phyloP scores from a whole-genome alignment of 1,140 invertebrate genomes.

The Macrostomum lignano region DNA sequence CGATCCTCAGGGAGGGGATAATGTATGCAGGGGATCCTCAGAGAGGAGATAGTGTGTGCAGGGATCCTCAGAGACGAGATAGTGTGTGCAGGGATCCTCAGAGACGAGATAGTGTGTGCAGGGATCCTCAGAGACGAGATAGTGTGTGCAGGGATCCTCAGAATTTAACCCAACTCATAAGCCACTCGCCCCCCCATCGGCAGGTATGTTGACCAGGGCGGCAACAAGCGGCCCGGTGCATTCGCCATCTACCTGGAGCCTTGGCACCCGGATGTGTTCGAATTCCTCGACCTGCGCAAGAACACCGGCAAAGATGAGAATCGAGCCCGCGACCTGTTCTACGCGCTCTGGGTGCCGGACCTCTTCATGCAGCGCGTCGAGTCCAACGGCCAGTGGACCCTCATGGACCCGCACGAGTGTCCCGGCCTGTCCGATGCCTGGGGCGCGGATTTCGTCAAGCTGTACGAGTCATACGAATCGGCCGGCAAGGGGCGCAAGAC shows the following conservation, averaged over 20 bases:
- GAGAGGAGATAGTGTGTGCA: no score
- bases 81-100: no score
- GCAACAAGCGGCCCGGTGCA: slow-evolving; percentile 41
- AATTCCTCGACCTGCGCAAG: slow-evolving; percentile 69
- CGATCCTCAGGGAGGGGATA: no score
- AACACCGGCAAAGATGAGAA: slow-evolving; percentile 70
- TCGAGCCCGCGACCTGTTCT: slow-evolving; percentile 78
- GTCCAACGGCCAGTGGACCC: slow-evolving; percentile 52
- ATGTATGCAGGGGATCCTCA: no score
- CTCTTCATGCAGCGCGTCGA: slow-evolving; percentile 89
- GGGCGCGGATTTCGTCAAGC: slow-evolving; percentile 68
- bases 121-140: no score
- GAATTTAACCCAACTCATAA: no score
- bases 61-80: no score
- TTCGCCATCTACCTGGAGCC: slow-evolving; percentile 71
- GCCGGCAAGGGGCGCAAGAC: slow-evolving; percentile 44
- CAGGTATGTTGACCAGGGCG: slow-evolving; percentile 92
- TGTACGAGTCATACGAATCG: slow-evolving; percentile 61
- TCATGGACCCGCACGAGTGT: slow-evolving; percentile 84
- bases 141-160: no score
- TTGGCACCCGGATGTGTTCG: slow-evolving; percentile 90
- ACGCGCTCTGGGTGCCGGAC: slow-evolving; percentile 90
- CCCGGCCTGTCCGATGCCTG: slow-evolving; percentile 63
- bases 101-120: no score
- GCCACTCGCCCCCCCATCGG: no score